These are phyloP conservation scores for Tokudaia tokunoshimensis DNA, from an alignment of 2,797 vertebrate genomes.

Conservation along the genomic window DNA sequence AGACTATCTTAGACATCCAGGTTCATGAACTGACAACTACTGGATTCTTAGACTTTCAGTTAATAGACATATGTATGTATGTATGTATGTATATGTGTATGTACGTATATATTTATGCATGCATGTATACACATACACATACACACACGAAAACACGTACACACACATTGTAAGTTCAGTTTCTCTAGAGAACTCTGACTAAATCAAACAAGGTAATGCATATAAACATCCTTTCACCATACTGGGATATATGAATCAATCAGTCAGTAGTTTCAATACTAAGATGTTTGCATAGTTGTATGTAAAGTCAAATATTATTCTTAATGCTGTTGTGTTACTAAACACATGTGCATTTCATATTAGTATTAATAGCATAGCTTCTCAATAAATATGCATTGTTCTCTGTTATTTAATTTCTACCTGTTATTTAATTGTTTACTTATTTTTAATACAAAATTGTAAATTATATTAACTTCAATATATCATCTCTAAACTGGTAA, in stretches of 20 bases:
- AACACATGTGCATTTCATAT: neutral
- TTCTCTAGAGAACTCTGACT: neutral
- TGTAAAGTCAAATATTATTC: slow-evolving; percentile 38
- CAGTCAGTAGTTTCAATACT: neutral
- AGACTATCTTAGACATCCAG: neutral
- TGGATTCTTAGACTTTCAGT: neutral
- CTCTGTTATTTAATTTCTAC: neutral
- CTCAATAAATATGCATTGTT: slow-evolving; percentile 11
- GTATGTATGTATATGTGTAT: too few species aligned
- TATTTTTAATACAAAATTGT: slow-evolving; percentile 3
- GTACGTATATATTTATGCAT: too few species aligned
- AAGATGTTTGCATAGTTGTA: neutral
- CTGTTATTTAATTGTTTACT: neutral
- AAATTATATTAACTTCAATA: neutral
- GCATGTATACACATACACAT: neutral
- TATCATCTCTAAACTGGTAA: neutral
- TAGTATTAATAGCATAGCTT: slow-evolving; percentile 7
- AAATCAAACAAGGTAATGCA: neutral
- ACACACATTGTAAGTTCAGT: neutral
- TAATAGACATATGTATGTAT: neutral
- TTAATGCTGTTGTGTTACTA: neutral
- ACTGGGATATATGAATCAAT: neutral
- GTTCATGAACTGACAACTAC: neutral
- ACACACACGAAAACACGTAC: neutral
- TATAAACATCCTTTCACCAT: neutral